These are phyloP conservation scores for Lates calcarifer DNA, from an alignment of 2,113 vertebrate species.

Conservation along the genomic window DNA sequence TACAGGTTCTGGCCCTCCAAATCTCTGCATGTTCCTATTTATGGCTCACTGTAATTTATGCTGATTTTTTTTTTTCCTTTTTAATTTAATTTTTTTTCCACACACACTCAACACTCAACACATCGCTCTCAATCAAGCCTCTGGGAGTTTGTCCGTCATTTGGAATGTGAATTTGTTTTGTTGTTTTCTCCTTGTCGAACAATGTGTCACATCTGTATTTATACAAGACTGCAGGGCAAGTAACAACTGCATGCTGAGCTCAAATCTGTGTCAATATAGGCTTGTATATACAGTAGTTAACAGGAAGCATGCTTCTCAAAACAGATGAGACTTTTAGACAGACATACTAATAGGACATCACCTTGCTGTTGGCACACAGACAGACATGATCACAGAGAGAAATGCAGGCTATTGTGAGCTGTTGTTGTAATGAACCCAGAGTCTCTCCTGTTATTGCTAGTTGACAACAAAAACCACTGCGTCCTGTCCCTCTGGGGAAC, in stretches of 20 bases:
- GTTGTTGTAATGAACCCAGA: conserved; percentile 22
- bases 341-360: neutral
- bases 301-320: conserved; percentile 29
- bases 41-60: conserved; percentile 61
- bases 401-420: conserved; percentile 4
- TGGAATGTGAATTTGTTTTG: conserved; percentile 56
- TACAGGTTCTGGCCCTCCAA: conserved; percentile 58
- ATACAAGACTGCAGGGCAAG: conserved; percentile 19
- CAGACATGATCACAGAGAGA: conserved; percentile 5
- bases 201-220: conserved; percentile 35
- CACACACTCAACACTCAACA: conserved; percentile 47
- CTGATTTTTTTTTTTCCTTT: conserved; percentile 39
- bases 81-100: neutral
- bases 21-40: conserved; percentile 72
- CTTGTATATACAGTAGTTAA: neutral
- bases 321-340: neutral
- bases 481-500: conserved; percentile 32
- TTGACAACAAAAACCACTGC: conserved; percentile 48
- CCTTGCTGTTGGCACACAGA: conserved; percentile 22
- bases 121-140: conserved; percentile 54
- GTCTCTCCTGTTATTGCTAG: conserved; percentile 36
- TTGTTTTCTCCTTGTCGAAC: conserved; percentile 39
- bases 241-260: conserved; percentile 37
- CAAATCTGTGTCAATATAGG: conserved; percentile 13
- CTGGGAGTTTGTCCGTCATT: conserved; percentile 40